phyloP scores from a whole-genome alignment of 2,113 vertebrate genomes.

The Carlito syrichta region DNA sequence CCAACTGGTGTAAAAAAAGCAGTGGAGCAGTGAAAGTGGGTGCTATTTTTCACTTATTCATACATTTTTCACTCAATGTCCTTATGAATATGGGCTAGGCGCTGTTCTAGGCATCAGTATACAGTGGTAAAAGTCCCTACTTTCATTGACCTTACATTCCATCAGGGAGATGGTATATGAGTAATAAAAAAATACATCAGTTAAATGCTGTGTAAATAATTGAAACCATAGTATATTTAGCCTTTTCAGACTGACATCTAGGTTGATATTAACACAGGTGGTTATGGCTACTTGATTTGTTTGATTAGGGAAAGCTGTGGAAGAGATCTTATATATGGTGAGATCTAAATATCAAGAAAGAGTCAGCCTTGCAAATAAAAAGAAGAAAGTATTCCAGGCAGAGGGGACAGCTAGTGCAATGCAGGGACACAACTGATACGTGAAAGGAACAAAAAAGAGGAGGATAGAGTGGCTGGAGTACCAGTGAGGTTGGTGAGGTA shows the following conservation, averaged over 20 bases:
- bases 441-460: neutral
- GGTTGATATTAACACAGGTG: neutral
- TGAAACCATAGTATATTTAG: too few species aligned
- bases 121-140: neutral
- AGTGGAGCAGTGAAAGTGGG: too few species aligned
- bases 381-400: neutral
- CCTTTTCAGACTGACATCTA: too few species aligned
- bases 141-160: neutral
- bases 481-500: neutral
- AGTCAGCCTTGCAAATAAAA: neutral
- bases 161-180: neutral
- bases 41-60: slow-evolving; percentile 1
- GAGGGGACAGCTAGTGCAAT: neutral
- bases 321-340: neutral
- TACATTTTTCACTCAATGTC: neutral
- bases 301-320: neutral
- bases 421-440: neutral
- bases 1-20: too few species aligned
- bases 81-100: neutral
- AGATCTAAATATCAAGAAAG: neutral
- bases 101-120: neutral
- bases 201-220: slow-evolving; percentile 13
- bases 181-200: neutral
- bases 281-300: neutral
- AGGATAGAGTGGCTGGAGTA: neutral